phyloP scores from a whole-genome alignment of 2,888 invertebrate species.

The Rapana venosa region DNA sequence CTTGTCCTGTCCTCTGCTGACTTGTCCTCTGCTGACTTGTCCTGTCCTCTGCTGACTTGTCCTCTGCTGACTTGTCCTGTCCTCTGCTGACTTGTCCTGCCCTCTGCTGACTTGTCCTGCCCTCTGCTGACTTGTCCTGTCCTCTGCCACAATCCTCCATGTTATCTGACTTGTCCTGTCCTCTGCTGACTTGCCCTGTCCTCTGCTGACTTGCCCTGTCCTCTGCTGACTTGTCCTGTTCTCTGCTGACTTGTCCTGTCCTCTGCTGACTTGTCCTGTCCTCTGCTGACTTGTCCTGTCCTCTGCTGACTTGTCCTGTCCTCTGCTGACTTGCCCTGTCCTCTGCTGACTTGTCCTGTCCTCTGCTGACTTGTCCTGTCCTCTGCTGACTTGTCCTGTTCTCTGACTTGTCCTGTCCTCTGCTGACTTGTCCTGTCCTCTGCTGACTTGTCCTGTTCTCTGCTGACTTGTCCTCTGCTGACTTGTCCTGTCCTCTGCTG shows the following conservation, averaged over 20 bases:
- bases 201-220: neutral
- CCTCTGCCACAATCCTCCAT: neutral
- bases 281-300: neutral
- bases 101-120: neutral
- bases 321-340: slow-evolving; percentile 11
- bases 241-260: slow-evolving; percentile 15
- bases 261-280: neutral
- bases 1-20: neutral
- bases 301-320: neutral
- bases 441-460: neutral
- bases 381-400: neutral
- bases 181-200: neutral
- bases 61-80: neutral
- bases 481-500: neutral
- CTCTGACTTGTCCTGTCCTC: slow-evolving; percentile 12
- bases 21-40: neutral
- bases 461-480: slow-evolving; percentile 3
- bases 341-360: neutral
- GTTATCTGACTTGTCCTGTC: slow-evolving; percentile 21
- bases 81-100: slow-evolving; percentile 9
- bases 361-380: neutral
- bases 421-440: neutral
- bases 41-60: neutral
- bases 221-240: neutral
- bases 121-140: neutral